Conservation (phyloP, 2,797 vertebrate genomes). For the Malacoctenus gilli region DNA sequence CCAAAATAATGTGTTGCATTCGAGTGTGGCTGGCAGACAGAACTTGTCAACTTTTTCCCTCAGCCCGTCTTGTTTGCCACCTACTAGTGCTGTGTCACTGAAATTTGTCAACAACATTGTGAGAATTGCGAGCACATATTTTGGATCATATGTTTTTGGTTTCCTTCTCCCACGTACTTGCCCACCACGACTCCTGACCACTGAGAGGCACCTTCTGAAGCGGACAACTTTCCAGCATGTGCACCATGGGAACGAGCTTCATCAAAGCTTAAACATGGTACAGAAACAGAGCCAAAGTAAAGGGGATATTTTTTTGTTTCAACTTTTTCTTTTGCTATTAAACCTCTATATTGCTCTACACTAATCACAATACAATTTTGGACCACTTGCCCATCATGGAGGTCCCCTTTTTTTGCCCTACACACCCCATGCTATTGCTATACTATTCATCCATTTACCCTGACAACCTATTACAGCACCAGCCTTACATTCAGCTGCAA, state of each 20-base stretch:
- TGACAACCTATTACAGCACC: no score
- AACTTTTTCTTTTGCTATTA: no score
- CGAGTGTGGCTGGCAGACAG: conserved; percentile 1
- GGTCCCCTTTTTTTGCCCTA: no score
- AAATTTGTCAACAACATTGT: conserved; percentile 30
- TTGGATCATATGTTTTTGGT: conserved; percentile 24
- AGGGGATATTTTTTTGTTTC: no score
- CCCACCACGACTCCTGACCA: conserved; percentile 20
- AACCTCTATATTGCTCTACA: no score
- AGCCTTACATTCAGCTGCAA: no score
- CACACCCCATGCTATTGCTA: no score
- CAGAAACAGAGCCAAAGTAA: no score
- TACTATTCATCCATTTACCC: no score
- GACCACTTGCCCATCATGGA: no score
- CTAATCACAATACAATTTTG: no score
- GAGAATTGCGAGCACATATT: conserved; percentile 10
- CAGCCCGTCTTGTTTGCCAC: conserved; percentile 19
- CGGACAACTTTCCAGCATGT: conserved; percentile 2
- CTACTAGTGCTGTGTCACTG: conserved; percentile 26
- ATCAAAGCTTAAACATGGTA: no score
- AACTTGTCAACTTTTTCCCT: conserved; percentile 28
- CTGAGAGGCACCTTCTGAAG: conserved; percentile 24
- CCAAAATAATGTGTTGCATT: conserved; percentile 21
- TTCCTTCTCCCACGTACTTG: conserved; percentile 28
- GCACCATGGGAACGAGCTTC: conserved; percentile 18